phyloP scores from a whole-genome alignment of 1,140 invertebrate species.

The Triops cancriformis region DNA sequence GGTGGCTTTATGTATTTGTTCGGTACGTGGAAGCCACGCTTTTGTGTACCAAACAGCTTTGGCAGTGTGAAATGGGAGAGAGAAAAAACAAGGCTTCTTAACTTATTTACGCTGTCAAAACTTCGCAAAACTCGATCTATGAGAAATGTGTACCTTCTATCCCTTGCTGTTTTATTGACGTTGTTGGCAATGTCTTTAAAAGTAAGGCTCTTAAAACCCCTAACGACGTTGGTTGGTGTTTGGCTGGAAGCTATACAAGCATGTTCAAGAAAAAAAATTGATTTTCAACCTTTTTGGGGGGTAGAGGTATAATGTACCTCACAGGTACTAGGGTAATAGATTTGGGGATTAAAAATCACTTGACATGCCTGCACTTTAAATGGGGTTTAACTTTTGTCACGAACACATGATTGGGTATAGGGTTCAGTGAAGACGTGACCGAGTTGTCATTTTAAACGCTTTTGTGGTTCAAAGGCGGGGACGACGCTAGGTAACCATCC shows the following conservation, averaged over 20 bases:
- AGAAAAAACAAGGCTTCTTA: background rate
- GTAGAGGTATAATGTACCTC: too few species aligned
- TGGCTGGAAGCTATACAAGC: too few species aligned
- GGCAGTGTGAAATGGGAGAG: background rate
- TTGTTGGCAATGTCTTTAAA: too few species aligned
- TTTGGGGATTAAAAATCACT: background rate
- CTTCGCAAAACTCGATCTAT: background rate
- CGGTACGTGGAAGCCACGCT: background rate
- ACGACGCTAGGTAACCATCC: background rate
- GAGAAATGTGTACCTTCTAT: too few species aligned
- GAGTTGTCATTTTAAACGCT: background rate
- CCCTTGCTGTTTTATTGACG: too few species aligned
- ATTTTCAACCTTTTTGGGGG: too few species aligned
- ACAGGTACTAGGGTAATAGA: too few species aligned
- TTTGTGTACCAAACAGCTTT: background rate
- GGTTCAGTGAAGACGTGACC: background rate
- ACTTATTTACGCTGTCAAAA: background rate
- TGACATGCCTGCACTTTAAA: background rate
- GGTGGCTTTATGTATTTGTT: background rate
- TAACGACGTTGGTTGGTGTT: too few species aligned
- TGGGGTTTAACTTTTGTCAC: background rate
- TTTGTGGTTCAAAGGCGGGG: background rate
- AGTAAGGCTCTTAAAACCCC: too few species aligned
- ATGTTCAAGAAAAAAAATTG: too few species aligned
- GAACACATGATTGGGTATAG: background rate